Percentiles rank a stretch among this genome's conserved stretches.
These are phyloP conservation scores for Chrysomela aeneicollis DNA, from an alignment of 2,888 invertebrate genomes.

Conservation along the genomic window DNA sequence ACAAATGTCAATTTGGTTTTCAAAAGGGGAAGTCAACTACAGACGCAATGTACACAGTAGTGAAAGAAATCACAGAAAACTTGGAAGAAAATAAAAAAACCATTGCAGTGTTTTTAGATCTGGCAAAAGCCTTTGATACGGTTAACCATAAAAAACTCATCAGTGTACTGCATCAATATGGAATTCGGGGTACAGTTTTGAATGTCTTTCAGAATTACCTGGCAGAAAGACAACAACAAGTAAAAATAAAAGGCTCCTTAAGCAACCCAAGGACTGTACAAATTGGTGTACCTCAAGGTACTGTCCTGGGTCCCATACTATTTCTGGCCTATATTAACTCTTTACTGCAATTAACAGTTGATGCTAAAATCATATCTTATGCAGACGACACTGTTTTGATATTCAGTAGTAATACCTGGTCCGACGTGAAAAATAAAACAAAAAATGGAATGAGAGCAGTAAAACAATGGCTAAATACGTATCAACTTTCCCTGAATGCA, in stretches of 20 bases:
- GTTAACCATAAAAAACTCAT: too few species aligned
- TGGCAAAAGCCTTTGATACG: too few species aligned
- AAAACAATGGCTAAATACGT: slow-evolving; percentile 1
- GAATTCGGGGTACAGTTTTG: neutral
- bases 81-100: neutral
- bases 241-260: neutral
- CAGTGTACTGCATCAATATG: neutral
- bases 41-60: too few species aligned
- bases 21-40: too few species aligned
- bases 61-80: too few species aligned
- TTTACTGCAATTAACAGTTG: neutral
- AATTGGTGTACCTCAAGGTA: slow-evolving; percentile 8
- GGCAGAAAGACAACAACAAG: slow-evolving; percentile 1
- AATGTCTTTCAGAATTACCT: slow-evolving; percentile 11
- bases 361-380: slow-evolving; percentile 10
- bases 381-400: neutral
- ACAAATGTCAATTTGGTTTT: neutral
- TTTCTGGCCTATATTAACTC: slow-evolving; percentile 8
- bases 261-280: slow-evolving; percentile 2
- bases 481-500: slow-evolving; percentile 1
- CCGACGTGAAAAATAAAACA: neutral
- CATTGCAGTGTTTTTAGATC: neutral
- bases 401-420: neutral
- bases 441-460: neutral
- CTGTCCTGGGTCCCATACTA: neutral